These are phyloP conservation scores for Uromys caudimaculatus DNA, from an alignment of 2,797 vertebrate genomes.

Conservation along the genomic window DNA sequence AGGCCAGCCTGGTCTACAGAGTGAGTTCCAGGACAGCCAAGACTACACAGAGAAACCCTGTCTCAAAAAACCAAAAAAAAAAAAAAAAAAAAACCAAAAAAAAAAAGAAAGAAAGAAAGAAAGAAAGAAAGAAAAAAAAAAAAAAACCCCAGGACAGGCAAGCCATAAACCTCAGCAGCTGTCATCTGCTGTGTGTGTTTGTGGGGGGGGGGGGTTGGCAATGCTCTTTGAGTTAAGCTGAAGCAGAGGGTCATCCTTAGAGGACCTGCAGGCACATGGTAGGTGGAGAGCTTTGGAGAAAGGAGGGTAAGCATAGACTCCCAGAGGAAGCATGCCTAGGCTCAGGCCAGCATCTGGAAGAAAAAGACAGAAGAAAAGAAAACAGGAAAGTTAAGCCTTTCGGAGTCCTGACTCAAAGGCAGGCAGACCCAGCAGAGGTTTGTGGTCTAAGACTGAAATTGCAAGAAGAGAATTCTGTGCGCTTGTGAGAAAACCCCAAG, in stretches of 20 bases:
- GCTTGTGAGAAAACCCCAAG: background rate
- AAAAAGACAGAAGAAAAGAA: background rate
- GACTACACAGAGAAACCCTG: too few relatives aligned
- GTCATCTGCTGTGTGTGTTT: too few relatives aligned
- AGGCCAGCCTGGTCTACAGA: too few relatives aligned
- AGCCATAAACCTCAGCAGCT: background rate
- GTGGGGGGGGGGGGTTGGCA: too few relatives aligned
- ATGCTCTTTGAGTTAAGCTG: background rate
- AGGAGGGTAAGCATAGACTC: background rate
- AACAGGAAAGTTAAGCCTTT: background rate
- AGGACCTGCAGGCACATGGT: background rate
- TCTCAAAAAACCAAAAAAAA: too few relatives aligned
- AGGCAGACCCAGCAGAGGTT: background rate
- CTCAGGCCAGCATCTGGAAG: background rate
- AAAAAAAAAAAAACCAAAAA: too few relatives aligned
- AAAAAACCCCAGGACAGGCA: background rate
- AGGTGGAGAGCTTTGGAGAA: background rate
- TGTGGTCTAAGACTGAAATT: background rate
- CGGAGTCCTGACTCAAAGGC: background rate
- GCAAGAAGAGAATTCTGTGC: background rate
- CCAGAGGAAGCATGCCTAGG: background rate
- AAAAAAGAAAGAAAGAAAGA: too few relatives aligned
- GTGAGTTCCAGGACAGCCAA: too few relatives aligned
- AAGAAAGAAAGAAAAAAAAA: too few relatives aligned
- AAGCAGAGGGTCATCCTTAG: too few relatives aligned